A percentile compares a stretch with the other conserved stretches of the same genome.
These are phyloP conservation scores for Serripes groenlandicus DNA, from an alignment of 2,888 invertebrate genomes.

Conservation along the genomic window DNA sequence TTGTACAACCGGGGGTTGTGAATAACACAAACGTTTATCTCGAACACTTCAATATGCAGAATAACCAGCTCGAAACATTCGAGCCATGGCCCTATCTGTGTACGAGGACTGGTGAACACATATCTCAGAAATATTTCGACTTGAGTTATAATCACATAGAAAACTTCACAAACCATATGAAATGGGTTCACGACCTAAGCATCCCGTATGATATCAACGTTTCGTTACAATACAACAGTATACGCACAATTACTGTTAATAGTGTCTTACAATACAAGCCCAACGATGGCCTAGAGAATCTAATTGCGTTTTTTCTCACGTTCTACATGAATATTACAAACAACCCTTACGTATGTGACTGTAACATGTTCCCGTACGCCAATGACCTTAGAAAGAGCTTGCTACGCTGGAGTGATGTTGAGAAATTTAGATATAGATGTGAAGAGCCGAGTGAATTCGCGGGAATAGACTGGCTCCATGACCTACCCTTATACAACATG, in stretches of 20 bases:
- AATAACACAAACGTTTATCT: too few species aligned
- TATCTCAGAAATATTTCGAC: constrained; percentile 47
- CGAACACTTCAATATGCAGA: constrained; percentile 55
- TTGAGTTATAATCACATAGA: constrained; percentile 56
- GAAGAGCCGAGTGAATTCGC: constrained; percentile 29
- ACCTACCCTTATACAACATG: constrained; percentile 46
- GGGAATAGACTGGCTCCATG: constrained; percentile 66
- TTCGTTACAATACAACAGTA: constrained; percentile 54
- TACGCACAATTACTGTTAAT: constrained; percentile 15
- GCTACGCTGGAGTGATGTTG: constrained; percentile 56
- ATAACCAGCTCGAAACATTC: constrained; percentile 56
- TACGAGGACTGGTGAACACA: constrained; percentile 16
- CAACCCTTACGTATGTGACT: constrained; percentile 68
- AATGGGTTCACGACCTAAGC: constrained; percentile 63
- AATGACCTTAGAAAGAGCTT: constrained; percentile 47
- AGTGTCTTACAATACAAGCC: constrained; percentile 31
- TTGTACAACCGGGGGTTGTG: too few species aligned
- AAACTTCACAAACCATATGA: constrained; percentile 55
- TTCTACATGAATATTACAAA: constrained; percentile 54
- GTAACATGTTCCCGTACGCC: constrained; percentile 48
- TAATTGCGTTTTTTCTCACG: constrained; percentile 21
- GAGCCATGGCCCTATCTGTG: constrained; percentile 71
- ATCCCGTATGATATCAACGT: constrained; percentile 59
- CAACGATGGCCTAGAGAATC: neutral
- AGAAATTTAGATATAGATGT: constrained; percentile 62